Base-by-base conservation (phyloP, 2,113 vertebrate species). In the Salvelinus fontinalis region DNA sequence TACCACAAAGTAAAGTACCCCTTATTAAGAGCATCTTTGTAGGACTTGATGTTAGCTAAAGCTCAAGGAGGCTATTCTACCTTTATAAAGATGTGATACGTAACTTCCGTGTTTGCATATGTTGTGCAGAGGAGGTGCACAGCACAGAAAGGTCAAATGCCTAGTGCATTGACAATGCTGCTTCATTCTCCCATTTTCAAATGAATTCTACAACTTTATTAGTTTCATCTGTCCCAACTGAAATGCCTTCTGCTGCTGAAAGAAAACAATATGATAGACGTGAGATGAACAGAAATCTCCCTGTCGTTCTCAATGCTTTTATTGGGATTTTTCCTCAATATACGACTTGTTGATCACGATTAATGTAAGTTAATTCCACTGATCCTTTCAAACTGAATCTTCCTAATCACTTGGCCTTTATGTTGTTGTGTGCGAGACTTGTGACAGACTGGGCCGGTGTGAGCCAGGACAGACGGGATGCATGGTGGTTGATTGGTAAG, bases 181-280 rank as follows among this genome's bases (percentile, higher is more conserved):
- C 90, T 92, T 90, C 86, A 79, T 79, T 75, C 51, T 60, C 67
- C 73, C 57, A 77, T 77, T 86, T 83, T 77, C 74, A 79, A 77
- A 73, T 49, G 3, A 57, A 11, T 54, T 54, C 51, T 54, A 54
- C 16, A 54, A 54, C 51, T 18, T 16, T 54, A 16, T 89, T 85
- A 78, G 77, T 89, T 90, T 86, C 39, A 73, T 85, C 79, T 79
- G 79, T 87, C 85, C 89, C 81, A 77, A 76, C 77, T 84, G 82
- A 92, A 89, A 91, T 90, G 89, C 89, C 85, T 92, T 90, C 88
- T 90, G 86, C 88, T 87, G 85, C 87, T 89, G 83, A 86, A 83
- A 78, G 81, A 83, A 75, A 16, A 85, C 78, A 60, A 83, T 82
- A 78, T 78, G 67, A 76, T 70, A 84, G 83, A 81, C 0, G 39